phyloP scores from a whole-genome alignment of 2,888 invertebrate species.

The Thera britannica region DNA sequence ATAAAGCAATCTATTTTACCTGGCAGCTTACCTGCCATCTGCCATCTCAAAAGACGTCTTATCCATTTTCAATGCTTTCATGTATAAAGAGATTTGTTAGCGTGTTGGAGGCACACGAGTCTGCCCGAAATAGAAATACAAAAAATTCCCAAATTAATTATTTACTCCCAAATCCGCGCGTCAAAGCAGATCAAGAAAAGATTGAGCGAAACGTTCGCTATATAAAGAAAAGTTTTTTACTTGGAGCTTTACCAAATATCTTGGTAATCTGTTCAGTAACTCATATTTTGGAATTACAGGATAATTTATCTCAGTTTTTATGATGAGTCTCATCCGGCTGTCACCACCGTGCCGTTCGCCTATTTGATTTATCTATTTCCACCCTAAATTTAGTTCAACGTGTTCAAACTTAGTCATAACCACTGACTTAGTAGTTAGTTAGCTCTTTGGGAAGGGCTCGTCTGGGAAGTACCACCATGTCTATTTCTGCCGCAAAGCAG shows the following conservation, averaged over 20 bases:
- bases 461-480: no score
- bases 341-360: not conserved
- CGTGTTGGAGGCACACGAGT: not conserved
- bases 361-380: no score
- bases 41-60: no score
- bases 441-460: no score
- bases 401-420: no score
- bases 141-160: not conserved
- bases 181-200: not conserved
- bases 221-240: not conserved
- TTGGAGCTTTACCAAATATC: not conserved
- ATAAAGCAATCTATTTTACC: no score
- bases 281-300: not conserved
- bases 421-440: no score
- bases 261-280: not conserved
- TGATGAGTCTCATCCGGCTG: not conserved
- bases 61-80: no score
- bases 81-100: no score
- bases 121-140: not conserved
- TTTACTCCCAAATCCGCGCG: not conserved
- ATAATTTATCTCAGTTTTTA: not conserved
- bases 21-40: no score
- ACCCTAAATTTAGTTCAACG: no score
- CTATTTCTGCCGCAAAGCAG: no score
- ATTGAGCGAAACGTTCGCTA: not conserved